Evolutionary conservation across 1,140 invertebrate genomes (phyloP), one percentile per base, ranked within the genome.

Genomic region (Radopholus similis): DNA sequence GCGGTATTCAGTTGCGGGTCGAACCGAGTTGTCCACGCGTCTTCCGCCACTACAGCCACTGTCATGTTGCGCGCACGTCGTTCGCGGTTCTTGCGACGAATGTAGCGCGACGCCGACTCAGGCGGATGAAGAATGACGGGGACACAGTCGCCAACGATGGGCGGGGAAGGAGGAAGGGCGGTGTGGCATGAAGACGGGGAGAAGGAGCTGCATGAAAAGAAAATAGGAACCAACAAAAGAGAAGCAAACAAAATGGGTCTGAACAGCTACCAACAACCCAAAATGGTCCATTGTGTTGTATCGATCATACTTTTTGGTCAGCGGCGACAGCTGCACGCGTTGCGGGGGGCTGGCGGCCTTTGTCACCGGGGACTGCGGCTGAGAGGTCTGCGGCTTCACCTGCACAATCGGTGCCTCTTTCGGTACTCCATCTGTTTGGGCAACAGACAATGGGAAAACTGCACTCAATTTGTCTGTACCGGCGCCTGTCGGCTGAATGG

Each of bases 11-110:
- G 40, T 8, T 51, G 8, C 6, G 44, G 15, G 44, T 2, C 21
- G 15, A 11, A 70, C 40, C 40, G 23, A 23, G 21, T 47, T 40
- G 58, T 47, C 21, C 44, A 77, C 40, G 54, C 51, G 40, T 71
- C 53, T 35, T 66, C 63, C 65, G 47, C 77, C 80, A 77, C 63
- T 11, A 66, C 59, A 13, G 77, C 79, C 40, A 81, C 82, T 13
- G 79, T 81, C 34, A 63, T 42, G 63, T 82, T 82, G n/a, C 79
- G 42, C 35, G 66, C 58, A 21, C 79, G 47, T 35, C 79, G 71
- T 47, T 81, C 79, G 13, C 78, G 67, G 57, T 81, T 82, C 53
- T 82, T 82, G 28, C 79, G 71, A 34, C 80, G 64, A 47, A 81
- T 81, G 64, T 78, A 81, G 6, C 66, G 69, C 9, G 80, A 68